Conservation (phyloP, 2,888 invertebrate genomes). For the Agrochola lota region DNA sequence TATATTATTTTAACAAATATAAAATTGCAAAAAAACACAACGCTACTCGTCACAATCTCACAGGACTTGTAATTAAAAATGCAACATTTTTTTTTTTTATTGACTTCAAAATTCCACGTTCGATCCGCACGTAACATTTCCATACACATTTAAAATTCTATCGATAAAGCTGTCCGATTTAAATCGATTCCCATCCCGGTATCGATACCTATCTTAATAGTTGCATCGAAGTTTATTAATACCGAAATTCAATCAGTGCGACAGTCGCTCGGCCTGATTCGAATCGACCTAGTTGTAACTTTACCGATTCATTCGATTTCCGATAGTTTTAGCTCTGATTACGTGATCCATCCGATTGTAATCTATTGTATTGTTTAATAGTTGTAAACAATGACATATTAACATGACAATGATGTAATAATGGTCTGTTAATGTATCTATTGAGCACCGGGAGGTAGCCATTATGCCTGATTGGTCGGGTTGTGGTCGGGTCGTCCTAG, state of each 20-base stretch:
- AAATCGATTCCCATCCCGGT: conserved; percentile 49
- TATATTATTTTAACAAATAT: background rate
- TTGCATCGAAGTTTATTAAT: conserved; percentile 52
- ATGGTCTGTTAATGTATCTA: conserved; percentile 22
- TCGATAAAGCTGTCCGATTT: conserved; percentile 28
- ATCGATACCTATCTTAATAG: conserved; percentile 43
- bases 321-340: conserved; percentile 14
- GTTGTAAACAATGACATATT: conserved; percentile 35
- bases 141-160: conserved; percentile 37
- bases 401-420: conserved; percentile 27
- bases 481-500: background rate
- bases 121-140: conserved; percentile 14
- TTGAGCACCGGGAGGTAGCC: background rate
- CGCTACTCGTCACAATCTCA: background rate
- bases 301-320: conserved; percentile 18
- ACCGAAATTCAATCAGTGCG: conserved; percentile 53
- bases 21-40: background rate
- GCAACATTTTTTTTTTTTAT: conserved; percentile 8
- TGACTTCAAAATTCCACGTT: background rate
- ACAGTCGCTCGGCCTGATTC: conserved; percentile 26
- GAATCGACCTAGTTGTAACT: conserved; percentile 40
- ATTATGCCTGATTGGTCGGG: conserved; percentile 7
- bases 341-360: background rate
- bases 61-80: background rate
- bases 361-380: background rate